Percentiles rank a stretch among this genome's conserved stretches.
phyloP scores from a whole-genome alignment of 2,888 invertebrate genomes.

The Subacronicta megacephala region DNA sequence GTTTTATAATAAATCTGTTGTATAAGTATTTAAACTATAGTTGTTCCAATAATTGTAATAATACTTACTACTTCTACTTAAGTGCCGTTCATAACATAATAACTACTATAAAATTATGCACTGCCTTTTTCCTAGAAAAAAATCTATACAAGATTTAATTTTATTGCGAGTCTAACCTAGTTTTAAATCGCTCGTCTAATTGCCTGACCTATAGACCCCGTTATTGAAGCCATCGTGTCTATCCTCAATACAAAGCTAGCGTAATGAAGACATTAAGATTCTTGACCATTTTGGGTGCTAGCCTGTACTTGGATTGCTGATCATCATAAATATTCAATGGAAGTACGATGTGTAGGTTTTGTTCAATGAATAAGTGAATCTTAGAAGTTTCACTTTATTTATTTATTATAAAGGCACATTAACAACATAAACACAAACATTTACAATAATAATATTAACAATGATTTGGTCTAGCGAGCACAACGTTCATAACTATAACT shows the following conservation, averaged over 20 bases:
- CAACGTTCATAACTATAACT: too few relatives aligned
- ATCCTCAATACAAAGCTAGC: conserved; percentile 59
- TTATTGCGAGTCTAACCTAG: background rate
- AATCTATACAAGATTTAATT: background rate
- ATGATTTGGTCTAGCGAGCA: too few relatives aligned
- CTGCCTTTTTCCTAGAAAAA: too few relatives aligned
- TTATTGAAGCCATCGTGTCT: conserved; percentile 31
- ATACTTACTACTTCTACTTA: too few relatives aligned
- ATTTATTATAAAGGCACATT: too few relatives aligned
- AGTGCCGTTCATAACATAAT: too few relatives aligned
- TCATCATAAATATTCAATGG: conserved; percentile 55
- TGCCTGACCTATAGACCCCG: conserved; percentile 28
- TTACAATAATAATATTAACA: too few relatives aligned
- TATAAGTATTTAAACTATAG: too few relatives aligned
- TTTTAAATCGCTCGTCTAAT: conserved; percentile 3
- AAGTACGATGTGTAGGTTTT: conserved; percentile 32
- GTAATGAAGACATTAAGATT: conserved; percentile 81
- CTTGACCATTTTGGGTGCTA: conserved; percentile 68
- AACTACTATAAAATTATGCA: too few relatives aligned
- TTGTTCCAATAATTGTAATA: too few relatives aligned
- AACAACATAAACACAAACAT: too few relatives aligned
- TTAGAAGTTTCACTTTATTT: conserved; percentile 25
- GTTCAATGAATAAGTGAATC: background rate
- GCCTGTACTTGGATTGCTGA: conserved; percentile 39
- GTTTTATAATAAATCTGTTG: too few relatives aligned